Base-by-base conservation (phyloP, 2,888 invertebrate genomes). In the Nomada ruficornis region DNA sequence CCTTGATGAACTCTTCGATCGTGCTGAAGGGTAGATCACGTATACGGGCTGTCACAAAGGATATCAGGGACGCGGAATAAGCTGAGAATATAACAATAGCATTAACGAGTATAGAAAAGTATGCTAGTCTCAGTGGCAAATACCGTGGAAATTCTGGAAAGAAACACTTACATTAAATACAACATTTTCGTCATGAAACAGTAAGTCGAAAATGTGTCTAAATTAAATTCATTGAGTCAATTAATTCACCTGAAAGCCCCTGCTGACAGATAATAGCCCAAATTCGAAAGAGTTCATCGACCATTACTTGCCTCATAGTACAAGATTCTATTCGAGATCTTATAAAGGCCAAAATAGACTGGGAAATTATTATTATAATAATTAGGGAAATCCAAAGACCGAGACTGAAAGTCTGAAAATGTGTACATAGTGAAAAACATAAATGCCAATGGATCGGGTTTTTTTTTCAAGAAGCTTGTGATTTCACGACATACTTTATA, bases 241-340 rank as follows among this genome's bases (percentile, higher is more conserved):
- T 29, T 2, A 11, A n/a, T n/a, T 29, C 76, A 91, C 91, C 85
- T 55, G 86, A 52, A 55, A 90, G 72, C n/a, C 90, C 89, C 69
- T 92, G 92, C 54, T 90, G 90, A 54, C 92, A 92, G 42, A 91
- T 86, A 52, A 92, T 89, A 13, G 91, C 91, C 89, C 89, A 91
- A 26, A 90, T 77, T 36, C 73, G 57, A 15, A 89, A 77, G 64
- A 84, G 83, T 57, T 89, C 82, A 5, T 89, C 86, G 20, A 68
- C 54, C 20, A 90, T 13, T 0, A 26, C 15, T 0, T 83, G 55
- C 13, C 42, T 3, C 4, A 74, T 20, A 0, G 11, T n/a, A 3
- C 44, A 13, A 2, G 26, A 71, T 29, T 62, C 68, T 3, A 68
- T 7, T 7, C 13, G 47, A 23, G 42, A 76, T 73, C 82, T 84